phyloP scores from a whole-genome alignment of 2,797 vertebrate genomes.

The Trachurus trachurus region DNA sequence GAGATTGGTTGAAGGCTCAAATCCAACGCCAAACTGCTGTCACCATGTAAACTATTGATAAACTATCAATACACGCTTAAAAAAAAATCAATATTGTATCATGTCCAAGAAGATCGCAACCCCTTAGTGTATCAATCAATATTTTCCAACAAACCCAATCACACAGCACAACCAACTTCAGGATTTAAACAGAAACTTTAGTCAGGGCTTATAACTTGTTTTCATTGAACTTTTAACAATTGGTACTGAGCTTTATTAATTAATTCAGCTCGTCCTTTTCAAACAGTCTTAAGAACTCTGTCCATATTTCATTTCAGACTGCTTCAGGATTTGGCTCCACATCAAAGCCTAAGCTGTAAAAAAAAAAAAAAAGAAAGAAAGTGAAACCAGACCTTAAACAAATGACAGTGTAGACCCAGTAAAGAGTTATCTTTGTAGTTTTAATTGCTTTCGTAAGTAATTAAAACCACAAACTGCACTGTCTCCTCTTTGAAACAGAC shows the following conservation, averaged over 20 bases:
- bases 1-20: no score
- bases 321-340: slow-evolving; percentile 1
- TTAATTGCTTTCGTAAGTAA: slow-evolving; percentile 57
- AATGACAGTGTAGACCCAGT: neutral
- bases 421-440: slow-evolving; percentile 36
- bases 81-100: no score
- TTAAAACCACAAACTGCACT: slow-evolving; percentile 52
- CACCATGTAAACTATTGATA: no score
- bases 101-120: no score
- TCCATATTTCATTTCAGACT: neutral
- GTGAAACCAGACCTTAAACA: slow-evolving; percentile 33
- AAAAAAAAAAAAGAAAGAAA: neutral
- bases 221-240: neutral
- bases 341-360: slow-evolving; percentile 1
- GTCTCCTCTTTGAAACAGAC: slow-evolving; percentile 30
- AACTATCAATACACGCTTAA: no score
- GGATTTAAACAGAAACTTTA: slow-evolving; percentile 1
- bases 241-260: neutral
- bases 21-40: no score
- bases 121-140: no score
- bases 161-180: neutral
- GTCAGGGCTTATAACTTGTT: no score
- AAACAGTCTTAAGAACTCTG: neutral
- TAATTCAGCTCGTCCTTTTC: slow-evolving; percentile 8
- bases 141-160: neutral